Evolutionary conservation across 2,797 vertebrate genomes (phyloP).

Genomic region (Enteromius mattozi): DNA sequence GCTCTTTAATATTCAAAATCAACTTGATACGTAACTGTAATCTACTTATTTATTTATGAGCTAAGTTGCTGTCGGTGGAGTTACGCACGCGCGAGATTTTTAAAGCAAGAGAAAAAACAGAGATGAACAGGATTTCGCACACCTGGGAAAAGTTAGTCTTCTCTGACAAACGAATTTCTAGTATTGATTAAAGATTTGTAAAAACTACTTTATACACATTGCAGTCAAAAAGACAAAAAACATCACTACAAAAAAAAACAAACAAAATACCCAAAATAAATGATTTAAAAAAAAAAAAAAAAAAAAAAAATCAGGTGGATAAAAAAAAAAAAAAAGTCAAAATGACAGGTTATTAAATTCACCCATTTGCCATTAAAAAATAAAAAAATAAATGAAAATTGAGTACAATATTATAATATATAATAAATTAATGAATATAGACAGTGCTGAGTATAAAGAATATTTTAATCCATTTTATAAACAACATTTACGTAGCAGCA

Average conservation of each 20-base stretch:
- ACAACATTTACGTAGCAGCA: constrained; percentile 90
- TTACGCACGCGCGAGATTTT: neutral
- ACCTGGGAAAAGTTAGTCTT: too few species aligned
- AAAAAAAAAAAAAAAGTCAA: too few species aligned
- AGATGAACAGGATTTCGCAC: too few species aligned
- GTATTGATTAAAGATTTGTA: too few species aligned
- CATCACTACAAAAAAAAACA: neutral
- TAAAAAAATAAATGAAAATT: neutral
- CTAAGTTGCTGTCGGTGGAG: neutral
- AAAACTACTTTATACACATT: too few species aligned
- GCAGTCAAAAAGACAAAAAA: neutral
- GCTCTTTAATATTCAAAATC: neutral
- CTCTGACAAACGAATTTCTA: neutral
- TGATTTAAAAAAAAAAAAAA: too few species aligned
- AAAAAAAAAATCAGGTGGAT: too few species aligned
- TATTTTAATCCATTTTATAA: constrained; percentile 82
- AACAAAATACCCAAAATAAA: too few species aligned
- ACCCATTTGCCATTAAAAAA: neutral
- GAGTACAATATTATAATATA: too few species aligned
- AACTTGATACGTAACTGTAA: neutral
- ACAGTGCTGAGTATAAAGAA: constrained; percentile 72
- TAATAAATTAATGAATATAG: neutral
- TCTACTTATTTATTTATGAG: neutral
- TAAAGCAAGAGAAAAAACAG: neutral
- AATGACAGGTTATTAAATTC: neutral